Evolutionary conservation across 53 echinoderm and acorn worm species (phyloP).

Genomic region (Antedon mediterranea): DNA sequence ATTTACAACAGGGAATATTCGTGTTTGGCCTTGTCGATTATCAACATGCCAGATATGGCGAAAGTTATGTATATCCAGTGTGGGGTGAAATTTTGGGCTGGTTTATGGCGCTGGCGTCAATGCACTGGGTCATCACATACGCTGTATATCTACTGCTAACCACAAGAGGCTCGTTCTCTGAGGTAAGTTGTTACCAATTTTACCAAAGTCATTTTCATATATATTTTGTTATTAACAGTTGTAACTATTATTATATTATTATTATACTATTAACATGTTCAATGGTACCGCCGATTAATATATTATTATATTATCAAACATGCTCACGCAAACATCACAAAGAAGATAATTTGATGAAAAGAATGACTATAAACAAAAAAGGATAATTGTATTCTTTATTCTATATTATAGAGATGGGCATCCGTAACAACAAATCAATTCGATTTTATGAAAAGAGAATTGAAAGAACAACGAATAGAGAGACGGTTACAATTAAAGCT

Average conservation of each 20-base stretch:
- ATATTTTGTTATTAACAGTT: too few relatives aligned
- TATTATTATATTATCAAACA: too few relatives aligned
- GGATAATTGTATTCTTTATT: background rate
- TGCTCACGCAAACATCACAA: too few relatives aligned
- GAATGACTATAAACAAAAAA: too few relatives aligned
- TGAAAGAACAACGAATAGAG: background rate
- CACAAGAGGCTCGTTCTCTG: constrained; percentile 53
- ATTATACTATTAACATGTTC: too few relatives aligned
- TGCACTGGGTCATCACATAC: constrained; percentile 81
- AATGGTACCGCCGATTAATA: too few relatives aligned
- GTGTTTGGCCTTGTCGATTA: constrained; percentile 80
- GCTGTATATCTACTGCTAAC: constrained; percentile 61
- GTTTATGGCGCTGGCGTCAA: constrained; percentile 79
- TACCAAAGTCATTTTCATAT: too few relatives aligned
- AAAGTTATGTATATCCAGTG: constrained; percentile 49
- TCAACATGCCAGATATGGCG: constrained; percentile 65
- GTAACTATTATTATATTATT: too few relatives aligned
- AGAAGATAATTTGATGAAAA: too few relatives aligned
- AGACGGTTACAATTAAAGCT: background rate
- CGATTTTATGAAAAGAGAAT: background rate
- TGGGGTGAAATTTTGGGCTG: constrained; percentile 84
- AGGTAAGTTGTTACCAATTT: constrained; percentile 27
- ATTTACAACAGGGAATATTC: constrained; percentile 50
- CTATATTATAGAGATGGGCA: constrained; percentile 8
- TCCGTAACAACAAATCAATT: constrained; percentile 1